Evolutionary conservation across 2,113 vertebrate genomes (phyloP).

Genomic region (Okapia johnstoni): DNA sequence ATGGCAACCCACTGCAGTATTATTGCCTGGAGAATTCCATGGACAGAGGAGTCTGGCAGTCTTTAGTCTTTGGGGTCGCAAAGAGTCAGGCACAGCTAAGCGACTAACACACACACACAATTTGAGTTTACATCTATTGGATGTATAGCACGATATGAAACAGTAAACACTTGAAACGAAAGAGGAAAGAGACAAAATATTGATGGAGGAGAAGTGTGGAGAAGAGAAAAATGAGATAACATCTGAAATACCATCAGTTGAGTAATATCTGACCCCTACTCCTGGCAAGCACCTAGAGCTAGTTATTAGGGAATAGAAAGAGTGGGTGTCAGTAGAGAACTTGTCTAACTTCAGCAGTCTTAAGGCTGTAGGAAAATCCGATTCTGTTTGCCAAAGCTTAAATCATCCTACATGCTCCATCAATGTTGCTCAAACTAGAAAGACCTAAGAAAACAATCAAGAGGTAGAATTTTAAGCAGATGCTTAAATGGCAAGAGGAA

Average conservation of each 20-base stretch:
- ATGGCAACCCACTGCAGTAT: not conserved
- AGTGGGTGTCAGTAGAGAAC: not conserved
- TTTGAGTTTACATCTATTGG: not conserved
- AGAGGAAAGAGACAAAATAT: not conserved
- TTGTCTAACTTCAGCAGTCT: not conserved
- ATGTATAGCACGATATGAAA: not conserved
- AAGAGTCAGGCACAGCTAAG: not conserved
- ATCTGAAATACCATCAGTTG: not conserved
- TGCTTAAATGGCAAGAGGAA: not conserved
- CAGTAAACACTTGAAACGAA: not conserved
- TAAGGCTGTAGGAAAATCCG: not conserved
- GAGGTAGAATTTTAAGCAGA: not conserved
- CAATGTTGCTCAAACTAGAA: not conserved
- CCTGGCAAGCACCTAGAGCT: not conserved
- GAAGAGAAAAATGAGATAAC: not conserved
- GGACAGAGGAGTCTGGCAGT: not conserved
- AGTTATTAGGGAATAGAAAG: not conserved
- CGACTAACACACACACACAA: not conserved
- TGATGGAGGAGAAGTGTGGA: not conserved
- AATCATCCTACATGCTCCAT: not conserved
- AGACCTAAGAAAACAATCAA: not conserved
- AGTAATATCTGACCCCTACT: not conserved
- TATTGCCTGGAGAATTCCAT: not conserved
- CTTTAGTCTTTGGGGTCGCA: fast-evolving
- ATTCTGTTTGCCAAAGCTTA: not conserved